These are phyloP conservation scores for Orchesellides sinensis DNA, from an alignment of 2,888 invertebrate species.

Conservation along the genomic window DNA sequence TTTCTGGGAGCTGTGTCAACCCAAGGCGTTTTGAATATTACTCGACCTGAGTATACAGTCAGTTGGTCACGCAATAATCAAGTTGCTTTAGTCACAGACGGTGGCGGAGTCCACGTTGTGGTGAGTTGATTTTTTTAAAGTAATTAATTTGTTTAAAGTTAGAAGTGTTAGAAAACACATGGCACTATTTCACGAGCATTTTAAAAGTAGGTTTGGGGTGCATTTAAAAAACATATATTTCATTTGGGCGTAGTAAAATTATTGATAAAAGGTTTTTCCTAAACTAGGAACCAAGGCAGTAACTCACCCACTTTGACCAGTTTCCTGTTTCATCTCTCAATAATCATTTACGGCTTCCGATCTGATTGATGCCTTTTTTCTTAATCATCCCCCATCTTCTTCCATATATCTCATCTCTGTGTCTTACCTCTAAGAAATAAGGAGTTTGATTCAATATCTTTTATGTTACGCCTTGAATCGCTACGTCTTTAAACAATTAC, in stretches of 20 bases:
- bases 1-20: slow-evolving; percentile 56
- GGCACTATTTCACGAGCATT: neutral
- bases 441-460: neutral
- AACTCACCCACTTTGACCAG: neutral
- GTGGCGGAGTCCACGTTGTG: slow-evolving; percentile 54
- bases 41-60: slow-evolving; percentile 45
- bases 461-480: neutral
- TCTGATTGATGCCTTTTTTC: slow-evolving; percentile 1
- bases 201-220: neutral
- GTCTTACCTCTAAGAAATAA: neutral
- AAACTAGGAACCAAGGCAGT: slow-evolving; percentile 20
- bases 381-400: neutral
- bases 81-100: slow-evolving; percentile 59
- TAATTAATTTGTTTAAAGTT: neutral
- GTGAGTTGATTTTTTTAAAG: slow-evolving; percentile 3
- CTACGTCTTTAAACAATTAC: neutral
- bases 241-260: neutral
- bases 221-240: neutral
- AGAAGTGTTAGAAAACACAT: neutral
- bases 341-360: too few species aligned
- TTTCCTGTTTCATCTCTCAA: slow-evolving; percentile 10
- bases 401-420: neutral
- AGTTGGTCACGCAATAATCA: slow-evolving; percentile 60
- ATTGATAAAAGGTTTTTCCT: neutral
- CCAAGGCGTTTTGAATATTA: slow-evolving; percentile 39